Conservation (phyloP, 2,113 vertebrate species). For the Pteropus alecto region DNA sequence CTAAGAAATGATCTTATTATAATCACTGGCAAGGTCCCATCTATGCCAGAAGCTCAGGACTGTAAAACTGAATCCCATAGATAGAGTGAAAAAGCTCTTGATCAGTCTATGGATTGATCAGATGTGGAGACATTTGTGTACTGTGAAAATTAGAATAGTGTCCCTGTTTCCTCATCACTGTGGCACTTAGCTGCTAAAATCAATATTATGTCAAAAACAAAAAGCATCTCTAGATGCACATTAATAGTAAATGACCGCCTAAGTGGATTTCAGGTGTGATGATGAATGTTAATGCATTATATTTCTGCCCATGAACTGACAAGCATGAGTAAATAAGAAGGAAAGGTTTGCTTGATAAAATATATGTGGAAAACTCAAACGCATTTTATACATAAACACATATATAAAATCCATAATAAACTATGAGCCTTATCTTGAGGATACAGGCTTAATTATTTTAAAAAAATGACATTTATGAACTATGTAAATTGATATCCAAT, state of each 20-base stretch:
- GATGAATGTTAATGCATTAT: not conserved
- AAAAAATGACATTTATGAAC: slow-evolving; percentile 75
- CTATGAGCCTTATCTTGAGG: slow-evolving; percentile 43
- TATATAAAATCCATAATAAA: not conserved
- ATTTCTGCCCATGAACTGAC: not conserved
- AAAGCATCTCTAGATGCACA: not conserved
- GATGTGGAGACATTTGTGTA: not conserved
- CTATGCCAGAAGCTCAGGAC: not conserved
- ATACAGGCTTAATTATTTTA: slow-evolving; percentile 68
- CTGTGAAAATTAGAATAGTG: not conserved
- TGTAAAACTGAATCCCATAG: not conserved
- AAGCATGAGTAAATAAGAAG: not conserved
- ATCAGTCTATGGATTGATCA: too few relatives aligned
- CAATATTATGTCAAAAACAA: not conserved
- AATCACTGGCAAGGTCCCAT: not conserved
- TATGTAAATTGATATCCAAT: slow-evolving; percentile 79
- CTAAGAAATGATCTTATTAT: not conserved
- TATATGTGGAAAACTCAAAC: not conserved
- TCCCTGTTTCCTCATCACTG: not conserved
- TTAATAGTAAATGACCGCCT: not conserved
- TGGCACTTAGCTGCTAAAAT: not conserved
- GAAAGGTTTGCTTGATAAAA: not conserved
- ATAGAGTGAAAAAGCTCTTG: not conserved
- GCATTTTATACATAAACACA: not conserved
- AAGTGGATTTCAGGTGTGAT: not conserved